Base-by-base conservation (phyloP, 2,797 vertebrate species). In the Muraenolepis orangiensis region DNA sequence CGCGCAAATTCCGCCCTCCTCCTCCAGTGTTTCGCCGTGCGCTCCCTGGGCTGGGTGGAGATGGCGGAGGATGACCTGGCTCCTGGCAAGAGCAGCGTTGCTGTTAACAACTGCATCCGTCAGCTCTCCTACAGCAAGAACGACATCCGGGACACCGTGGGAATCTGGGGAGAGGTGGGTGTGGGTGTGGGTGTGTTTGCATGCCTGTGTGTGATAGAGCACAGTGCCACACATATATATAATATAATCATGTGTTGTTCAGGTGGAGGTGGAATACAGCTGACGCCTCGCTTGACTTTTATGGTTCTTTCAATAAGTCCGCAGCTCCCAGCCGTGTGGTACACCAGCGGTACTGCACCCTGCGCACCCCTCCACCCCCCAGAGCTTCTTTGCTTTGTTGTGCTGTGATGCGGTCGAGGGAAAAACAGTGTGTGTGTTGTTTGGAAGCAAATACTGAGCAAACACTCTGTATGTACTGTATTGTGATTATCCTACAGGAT, bases 101-200 rank as follows among this genome's bases (percentile, higher is more conserved):
- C 97, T 0, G 98, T 99, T 36, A 99, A 99, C 91, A 99, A 99
- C 90, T 99, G 98, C 89, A 99, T 99, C 90, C 90, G 97, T 67
- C 98, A 99, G 76, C 94, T 99, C n/a, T 99, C 97, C 29, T 99
- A 99, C 91, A 96, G 96, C 93, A 99, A 99, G 92, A 98, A 98
- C 0, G 97, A 99, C 92, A 99, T 99, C 86, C 90, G 97, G 80
- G 97, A 99, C 85, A 98, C 97, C 0, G 96, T 98, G 0, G 98
- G 98, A 88, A 98, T 99, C 74, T 99, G 98, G 98, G 97, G 97
- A 92, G 97, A 98, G 96, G 98, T 99, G 88, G 93, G 94, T 72
- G 23, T 0, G 26, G 29, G 7, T 13, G 4, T 6, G 42, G 5
- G 71, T 16, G 42, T 30, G n/a, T 0, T 20, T 13, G 64, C 67